Percentiles rank a stretch among this genome's conserved stretches.
Conservation (phyloP, 2,113 vertebrate genomes). For the Nicator chloris region DNA sequence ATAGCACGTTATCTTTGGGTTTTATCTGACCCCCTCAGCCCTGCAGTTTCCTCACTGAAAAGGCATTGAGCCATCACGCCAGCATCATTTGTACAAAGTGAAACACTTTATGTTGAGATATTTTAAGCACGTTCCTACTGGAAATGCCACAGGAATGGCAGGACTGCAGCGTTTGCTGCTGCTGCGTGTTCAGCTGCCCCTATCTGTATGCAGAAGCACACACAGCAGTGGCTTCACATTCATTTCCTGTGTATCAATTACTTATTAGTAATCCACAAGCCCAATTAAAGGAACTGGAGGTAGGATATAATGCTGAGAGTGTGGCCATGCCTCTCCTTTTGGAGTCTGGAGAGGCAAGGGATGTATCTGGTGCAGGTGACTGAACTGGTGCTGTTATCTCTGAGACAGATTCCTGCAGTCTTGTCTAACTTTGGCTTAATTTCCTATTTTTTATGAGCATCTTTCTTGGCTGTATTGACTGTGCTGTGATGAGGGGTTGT, state of each 20-base stretch:
- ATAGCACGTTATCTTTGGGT: not conserved
- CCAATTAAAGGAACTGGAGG: not conserved
- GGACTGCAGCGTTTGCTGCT: not conserved
- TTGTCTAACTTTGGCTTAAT: not conserved
- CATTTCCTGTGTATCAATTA: constrained; percentile 52
- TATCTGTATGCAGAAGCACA: constrained; percentile 33
- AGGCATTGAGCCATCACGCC: not conserved
- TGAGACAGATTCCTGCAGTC: not conserved
- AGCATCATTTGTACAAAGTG: not conserved
- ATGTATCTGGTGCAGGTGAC: not conserved
- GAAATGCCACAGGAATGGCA: constrained; percentile 38
- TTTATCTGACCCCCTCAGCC: not conserved
- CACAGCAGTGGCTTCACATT: not conserved
- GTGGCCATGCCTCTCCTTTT: not conserved
- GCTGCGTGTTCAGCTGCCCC: constrained; percentile 27
- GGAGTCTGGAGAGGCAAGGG: not conserved
- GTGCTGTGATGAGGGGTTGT: not conserved
- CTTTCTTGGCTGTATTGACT: not conserved
- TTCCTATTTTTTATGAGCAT: not conserved
- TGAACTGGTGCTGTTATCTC: not conserved
- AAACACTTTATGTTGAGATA: not conserved
- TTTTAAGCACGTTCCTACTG: constrained; percentile 6
- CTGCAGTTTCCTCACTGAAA: not conserved
- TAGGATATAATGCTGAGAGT: not conserved
- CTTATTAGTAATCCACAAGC: not conserved